phyloP scores from a whole-genome alignment of 2,888 invertebrate genomes.

The Chydorus sphaericus region DNA sequence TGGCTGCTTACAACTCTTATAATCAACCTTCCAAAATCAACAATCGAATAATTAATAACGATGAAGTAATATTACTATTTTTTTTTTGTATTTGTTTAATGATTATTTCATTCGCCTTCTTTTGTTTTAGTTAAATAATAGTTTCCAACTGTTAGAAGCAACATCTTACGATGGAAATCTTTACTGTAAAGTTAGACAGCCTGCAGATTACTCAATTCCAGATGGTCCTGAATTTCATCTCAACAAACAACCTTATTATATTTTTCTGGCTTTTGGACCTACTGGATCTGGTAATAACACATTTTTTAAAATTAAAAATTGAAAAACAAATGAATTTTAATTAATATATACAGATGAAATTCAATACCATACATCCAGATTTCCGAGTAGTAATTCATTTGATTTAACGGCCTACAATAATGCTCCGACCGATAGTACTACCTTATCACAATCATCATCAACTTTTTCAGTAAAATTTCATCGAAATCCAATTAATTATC shows the following conservation, averaged over 20 bases:
- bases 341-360: too few relatives aligned
- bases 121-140: not conserved
- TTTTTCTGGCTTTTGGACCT: slow-evolving; percentile 8
- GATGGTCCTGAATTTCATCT: slow-evolving; percentile 1
- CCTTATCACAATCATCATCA: too few relatives aligned
- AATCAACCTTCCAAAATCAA: not conserved
- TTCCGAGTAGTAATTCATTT: too few relatives aligned
- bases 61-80: too few relatives aligned
- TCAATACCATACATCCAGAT: too few relatives aligned
- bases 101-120: not conserved
- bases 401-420: too few relatives aligned
- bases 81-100: not conserved
- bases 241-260: not conserved
- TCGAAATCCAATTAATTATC: too few relatives aligned
- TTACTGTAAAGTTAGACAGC: slow-evolving; percentile 4
- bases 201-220: not conserved
- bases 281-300: not conserved
- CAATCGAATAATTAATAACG: not conserved
- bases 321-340: too few relatives aligned
- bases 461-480: too few relatives aligned
- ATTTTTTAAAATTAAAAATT: too few relatives aligned
- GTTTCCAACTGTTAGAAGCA: not conserved
- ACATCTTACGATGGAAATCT: slow-evolving; percentile 3
- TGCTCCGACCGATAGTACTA: too few relatives aligned
- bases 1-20: not conserved